These are phyloP conservation scores for Ochotona curzoniae DNA, from an alignment of 2,113 vertebrate species.

Conservation along the genomic window DNA sequence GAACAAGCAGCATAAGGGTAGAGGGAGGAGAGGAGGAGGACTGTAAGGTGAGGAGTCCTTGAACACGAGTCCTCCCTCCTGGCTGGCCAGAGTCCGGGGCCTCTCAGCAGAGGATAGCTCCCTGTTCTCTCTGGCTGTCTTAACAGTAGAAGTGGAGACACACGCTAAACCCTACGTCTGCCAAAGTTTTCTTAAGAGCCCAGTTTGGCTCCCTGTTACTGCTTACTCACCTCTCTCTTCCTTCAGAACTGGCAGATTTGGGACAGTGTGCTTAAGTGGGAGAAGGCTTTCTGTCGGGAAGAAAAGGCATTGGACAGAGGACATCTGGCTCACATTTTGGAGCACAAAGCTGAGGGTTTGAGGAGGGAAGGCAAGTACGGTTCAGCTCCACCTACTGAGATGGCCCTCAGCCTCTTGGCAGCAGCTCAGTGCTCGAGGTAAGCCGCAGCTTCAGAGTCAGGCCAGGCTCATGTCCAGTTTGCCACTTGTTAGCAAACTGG, in stretches of 20 bases:
- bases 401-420: background rate
- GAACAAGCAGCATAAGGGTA: background rate
- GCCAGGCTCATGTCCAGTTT: slow-evolving; percentile 5
- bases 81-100: background rate
- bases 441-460: background rate
- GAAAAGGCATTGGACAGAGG: background rate
- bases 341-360: background rate
- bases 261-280: background rate
- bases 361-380: background rate
- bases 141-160: background rate
- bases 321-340: background rate
- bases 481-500: background rate
- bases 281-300: background rate
- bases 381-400: background rate
- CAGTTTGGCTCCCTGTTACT: background rate
- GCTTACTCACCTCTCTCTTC: background rate
- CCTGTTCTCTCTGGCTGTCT: background rate
- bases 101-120: background rate
- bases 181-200: background rate
- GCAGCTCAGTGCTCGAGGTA: background rate
- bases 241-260: background rate
- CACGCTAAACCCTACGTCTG: background rate
- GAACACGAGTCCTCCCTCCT: background rate
- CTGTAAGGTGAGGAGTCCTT: background rate
- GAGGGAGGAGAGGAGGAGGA: background rate